A percentile compares a stretch with the other conserved stretches of the same genome.
phyloP scores from a whole-genome alignment of 2,888 invertebrate species.

The Agrotis segetum region DNA sequence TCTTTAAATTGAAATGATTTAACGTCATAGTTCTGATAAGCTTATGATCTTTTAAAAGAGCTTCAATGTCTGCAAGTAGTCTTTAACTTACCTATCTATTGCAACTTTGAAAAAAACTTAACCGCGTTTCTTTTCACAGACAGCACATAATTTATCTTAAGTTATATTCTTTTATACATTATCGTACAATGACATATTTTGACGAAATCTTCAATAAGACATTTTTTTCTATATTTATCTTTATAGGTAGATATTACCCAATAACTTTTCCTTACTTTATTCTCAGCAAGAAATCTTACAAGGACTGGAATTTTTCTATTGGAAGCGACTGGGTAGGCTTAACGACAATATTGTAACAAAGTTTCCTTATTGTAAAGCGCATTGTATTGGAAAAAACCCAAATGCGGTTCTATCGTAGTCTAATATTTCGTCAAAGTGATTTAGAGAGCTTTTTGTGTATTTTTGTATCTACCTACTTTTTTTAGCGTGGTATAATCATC shows the following conservation, averaged over 20 bases:
- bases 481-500: too few species aligned
- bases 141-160: too few species aligned
- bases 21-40: slow-evolving; percentile 1
- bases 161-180: too few species aligned
- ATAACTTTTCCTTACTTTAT: not conserved
- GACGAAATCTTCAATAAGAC: not conserved
- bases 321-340: slow-evolving; percentile 36
- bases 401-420: slow-evolving; percentile 13
- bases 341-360: slow-evolving; percentile 20
- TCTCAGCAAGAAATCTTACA: not conserved
- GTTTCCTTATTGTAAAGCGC: slow-evolving; percentile 38
- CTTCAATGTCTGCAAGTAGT: slow-evolving; percentile 9
- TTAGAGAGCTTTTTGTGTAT: not conserved
- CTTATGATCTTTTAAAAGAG: slow-evolving; percentile 15
- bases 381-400: slow-evolving; percentile 31
- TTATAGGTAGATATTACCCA: not conserved
- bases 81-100: not conserved
- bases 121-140: too few species aligned
- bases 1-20: slow-evolving; percentile 13
- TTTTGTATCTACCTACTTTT: not conserved
- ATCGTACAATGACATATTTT: not conserved
- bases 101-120: too few species aligned
- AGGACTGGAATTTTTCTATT: slow-evolving; percentile 12
- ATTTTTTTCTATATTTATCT: not conserved
- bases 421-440: slow-evolving; percentile 7